Base-by-base conservation (phyloP, 2,113 vertebrate genomes). In the zebrafish (Danio rerio) region DNA sequence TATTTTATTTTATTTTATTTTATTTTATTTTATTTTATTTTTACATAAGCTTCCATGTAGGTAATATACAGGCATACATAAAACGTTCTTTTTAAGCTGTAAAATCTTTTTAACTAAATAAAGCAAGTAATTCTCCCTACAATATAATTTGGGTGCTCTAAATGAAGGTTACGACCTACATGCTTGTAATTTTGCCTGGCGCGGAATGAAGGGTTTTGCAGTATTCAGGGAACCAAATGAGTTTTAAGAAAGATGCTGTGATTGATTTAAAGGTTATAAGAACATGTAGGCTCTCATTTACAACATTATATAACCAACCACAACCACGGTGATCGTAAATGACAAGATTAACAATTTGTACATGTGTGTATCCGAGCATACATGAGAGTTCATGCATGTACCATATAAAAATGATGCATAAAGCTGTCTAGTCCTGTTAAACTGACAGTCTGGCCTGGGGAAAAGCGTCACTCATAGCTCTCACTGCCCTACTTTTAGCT, bases 301-400 rank as follows among this genome's bases (percentile, higher is more conserved):
- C 15, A n/a, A n/a, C 13, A 77, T 77, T 63, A 52, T 63, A 63
- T 50, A 77, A 77, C 45, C 0, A 10, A 62, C 75, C 75, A 31
- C 42, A 76, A 61, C 42, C 56, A 6, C 45, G 50, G 15, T 50
- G 59, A 31, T 63, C 8, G 21, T 45, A 77, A 77, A 63, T n/a
- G 58, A 77, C 58, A 76, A 10, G 63, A 66, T 66, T 16, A n/a
- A 49, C 66, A 52, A 52, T 71, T 71, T 71, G 47, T 52, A 71
- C 69, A 71, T 71, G 20, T 7, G 1, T 71, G 20, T 52, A 70
- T 21, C 20, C 5, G 6, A 0, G 9, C 71, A n/a, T 43, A 12
- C 49, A 68, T 43, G 62, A 43, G 74, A 63, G 12, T 62, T 66
- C 49, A 55, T 20, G 21, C 61, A 79, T 79, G 62, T 66, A 42